Evolutionary conservation across 2,888 invertebrate species (phyloP).

Genomic region (Eupithecia inturbata): DNA sequence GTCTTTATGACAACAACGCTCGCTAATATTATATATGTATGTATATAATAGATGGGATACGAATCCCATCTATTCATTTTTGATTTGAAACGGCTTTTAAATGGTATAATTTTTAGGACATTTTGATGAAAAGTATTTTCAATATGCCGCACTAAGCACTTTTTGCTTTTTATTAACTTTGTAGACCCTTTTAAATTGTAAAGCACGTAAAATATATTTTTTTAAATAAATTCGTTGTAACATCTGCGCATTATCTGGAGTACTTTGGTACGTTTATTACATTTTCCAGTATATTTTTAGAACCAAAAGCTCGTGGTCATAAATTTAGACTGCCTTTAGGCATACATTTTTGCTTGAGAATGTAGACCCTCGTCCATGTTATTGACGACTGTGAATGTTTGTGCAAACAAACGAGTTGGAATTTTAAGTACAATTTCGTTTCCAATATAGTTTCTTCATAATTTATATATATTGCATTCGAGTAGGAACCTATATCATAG

Average conservation of each 20-base stretch:
- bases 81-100: neutral
- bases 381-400: conserved; percentile 2
- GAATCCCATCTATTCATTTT: neutral
- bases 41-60: too few relatives aligned
- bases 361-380: neutral
- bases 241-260: conserved; percentile 3
- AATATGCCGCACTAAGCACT: neutral
- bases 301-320: conserved; percentile 1
- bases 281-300: conserved; percentile 11
- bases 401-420: neutral
- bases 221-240: neutral
- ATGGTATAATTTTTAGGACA: neutral
- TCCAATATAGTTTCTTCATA: neutral
- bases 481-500: neutral
- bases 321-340: neutral
- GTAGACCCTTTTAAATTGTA: neutral
- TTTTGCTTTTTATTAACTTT: neutral
- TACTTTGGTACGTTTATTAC: conserved; percentile 6
- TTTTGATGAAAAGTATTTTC: neutral
- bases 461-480: neutral
- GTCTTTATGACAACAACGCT: neutral
- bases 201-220: conserved; percentile 6
- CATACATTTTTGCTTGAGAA: neutral
- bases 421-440: neutral
- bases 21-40: too few relatives aligned